Evolutionary conservation across 2,797 vertebrate species (phyloP), one percentile per base, ranked within the genome.

Genomic region (Paedocypris micromegethes): DNA sequence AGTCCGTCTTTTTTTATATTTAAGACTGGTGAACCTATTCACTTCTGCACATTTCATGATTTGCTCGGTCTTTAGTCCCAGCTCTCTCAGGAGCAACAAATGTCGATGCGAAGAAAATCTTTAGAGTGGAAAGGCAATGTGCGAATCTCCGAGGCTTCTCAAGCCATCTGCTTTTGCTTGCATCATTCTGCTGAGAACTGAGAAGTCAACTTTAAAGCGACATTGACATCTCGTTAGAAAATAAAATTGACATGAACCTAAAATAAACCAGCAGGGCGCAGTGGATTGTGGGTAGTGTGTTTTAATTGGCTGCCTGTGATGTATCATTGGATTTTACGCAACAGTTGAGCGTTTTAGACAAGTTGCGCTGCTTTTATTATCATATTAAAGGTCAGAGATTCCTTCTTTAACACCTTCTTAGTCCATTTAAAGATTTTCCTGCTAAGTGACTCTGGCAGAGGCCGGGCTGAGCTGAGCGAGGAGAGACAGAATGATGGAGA

Each of bases 401-500:
- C 48, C 47, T 8, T 39, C 9, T 58, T 38, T 46, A 43, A 37
- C 46, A 45, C 58, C 41, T 65, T 65, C 41, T 53, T 61, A 51
- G 63, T 66, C 68, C 43, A 63, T 58, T 52, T 76, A 74, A 72
- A 73, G 57, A 55, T 6, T 65, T 75, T 64, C 51, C 47, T 56
- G 54, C 75, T 76, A 56, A 68, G 75, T 58, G 66, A 72, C 67
- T 68, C 58, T 46, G 67, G 57, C 60, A 46, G 54, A 57, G 57
- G 68, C 67, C 23, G 23, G 23, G 23, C 23, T 8, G 70, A 64
- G 70, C 66, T 38, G 40, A 72, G 66, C 73, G 38, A 64, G 59
- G 64, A 64, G 68, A 65, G 51, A 48, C 53, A 68, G 72, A 74
- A 64, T 75, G 77, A 68, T 4, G 69, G 70, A 59, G 71, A 81